Conservation (phyloP, 2,888 invertebrate species). For the Taphrorychus bicolor region DNA sequence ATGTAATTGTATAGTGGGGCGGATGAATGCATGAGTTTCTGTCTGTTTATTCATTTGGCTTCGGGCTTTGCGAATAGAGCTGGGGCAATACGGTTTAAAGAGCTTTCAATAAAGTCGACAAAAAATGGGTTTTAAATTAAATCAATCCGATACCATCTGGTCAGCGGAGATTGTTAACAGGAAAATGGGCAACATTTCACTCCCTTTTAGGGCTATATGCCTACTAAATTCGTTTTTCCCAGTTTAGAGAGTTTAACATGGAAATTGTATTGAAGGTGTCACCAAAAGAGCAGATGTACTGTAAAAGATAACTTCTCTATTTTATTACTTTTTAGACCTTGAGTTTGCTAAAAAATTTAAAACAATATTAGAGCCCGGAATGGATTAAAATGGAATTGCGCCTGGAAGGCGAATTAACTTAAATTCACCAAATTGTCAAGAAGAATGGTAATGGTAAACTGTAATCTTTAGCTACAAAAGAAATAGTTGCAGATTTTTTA, state of each 20-base stretch:
- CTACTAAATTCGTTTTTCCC: constrained; percentile 2
- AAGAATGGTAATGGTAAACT: no score
- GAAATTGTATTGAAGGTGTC: not conserved
- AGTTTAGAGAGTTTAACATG: not conserved
- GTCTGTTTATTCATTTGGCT: constrained; percentile 2
- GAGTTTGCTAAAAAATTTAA: no score
- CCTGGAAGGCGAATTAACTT: no score
- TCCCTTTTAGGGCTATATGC: not conserved
- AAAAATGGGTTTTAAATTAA: constrained; percentile 18
- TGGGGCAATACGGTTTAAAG: not conserved
- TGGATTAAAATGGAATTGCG: no score
- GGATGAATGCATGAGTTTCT: no score
- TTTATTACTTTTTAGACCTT: not conserved
- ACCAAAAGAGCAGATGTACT: no score
- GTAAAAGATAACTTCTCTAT: no score
- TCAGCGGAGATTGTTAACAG: constrained; percentile 9
- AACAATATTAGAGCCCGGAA: no score
- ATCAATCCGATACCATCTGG: constrained; percentile 11
- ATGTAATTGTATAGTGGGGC: not conserved
- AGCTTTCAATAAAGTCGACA: constrained; percentile 9
- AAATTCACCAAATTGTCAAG: no score
- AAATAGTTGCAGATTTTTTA: no score
- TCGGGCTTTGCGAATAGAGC: not conserved
- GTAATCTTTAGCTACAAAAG: no score
- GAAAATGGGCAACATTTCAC: constrained; percentile 12